These are phyloP conservation scores for Microplitis demolitor DNA, from an alignment of 1,140 invertebrate species.

Conservation along the genomic window DNA sequence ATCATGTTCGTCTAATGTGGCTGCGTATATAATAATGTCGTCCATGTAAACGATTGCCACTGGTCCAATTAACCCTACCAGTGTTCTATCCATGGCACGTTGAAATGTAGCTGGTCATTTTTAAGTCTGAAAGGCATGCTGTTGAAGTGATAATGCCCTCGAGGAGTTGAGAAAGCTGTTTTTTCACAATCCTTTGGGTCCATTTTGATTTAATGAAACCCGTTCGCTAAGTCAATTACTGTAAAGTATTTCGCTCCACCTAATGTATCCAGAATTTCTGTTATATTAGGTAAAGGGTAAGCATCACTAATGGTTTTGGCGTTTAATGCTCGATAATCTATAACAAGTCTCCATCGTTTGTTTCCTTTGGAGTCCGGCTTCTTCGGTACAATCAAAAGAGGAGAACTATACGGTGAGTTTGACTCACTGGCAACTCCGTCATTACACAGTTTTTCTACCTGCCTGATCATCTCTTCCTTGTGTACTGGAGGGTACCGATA, in stretches of 20 bases:
- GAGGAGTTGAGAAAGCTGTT: neutral
- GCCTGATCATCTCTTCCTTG: neutral
- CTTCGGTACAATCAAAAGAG: too few species aligned
- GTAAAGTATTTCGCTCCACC: too few species aligned
- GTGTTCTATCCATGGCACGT: neutral
- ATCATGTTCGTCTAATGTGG: neutral
- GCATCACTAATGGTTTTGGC: too few species aligned
- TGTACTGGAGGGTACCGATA: neutral
- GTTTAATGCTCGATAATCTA: too few species aligned
- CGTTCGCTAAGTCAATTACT: neutral
- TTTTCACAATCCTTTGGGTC: neutral
- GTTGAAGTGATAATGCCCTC: neutral
- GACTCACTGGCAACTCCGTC: neutral
- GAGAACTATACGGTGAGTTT: neutral
- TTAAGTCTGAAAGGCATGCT: neutral
- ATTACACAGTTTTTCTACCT: neutral
- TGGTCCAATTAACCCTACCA: neutral
- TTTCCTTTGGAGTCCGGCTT: neutral
- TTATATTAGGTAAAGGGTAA: too few species aligned
- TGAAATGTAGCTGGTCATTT: too few species aligned
- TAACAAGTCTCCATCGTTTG: neutral
- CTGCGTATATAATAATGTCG: neutral
- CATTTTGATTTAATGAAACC: neutral
- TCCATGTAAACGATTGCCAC: neutral
- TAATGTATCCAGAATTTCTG: too few species aligned